A percentile compares a stretch with the other conserved stretches of the same genome.
These are phyloP conservation scores for Eriosoma lanigerum DNA, from an alignment of 1,140 invertebrate species.

Conservation along the genomic window DNA sequence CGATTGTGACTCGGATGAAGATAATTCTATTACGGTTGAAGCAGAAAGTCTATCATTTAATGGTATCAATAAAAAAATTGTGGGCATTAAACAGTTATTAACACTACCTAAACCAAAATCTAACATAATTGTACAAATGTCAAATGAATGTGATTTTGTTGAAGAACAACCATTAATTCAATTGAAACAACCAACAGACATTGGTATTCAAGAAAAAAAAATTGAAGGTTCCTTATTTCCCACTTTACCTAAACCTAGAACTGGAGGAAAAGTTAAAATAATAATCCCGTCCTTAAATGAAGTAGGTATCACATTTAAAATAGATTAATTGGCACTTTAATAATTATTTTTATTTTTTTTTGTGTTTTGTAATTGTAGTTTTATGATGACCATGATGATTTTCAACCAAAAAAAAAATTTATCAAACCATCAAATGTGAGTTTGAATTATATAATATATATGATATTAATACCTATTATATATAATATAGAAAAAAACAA, in stretches of 20 bases:
- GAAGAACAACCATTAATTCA: background rate
- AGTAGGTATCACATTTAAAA: background rate
- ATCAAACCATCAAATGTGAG: conserved; percentile 53
- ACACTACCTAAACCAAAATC: conserved; percentile 12
- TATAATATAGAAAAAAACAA: too few species aligned
- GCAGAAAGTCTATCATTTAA: background rate
- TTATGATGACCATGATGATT: conserved; percentile 45
- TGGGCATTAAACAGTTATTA: background rate
- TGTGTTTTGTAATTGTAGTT: too few species aligned
- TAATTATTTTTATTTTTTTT: conserved; percentile 22
- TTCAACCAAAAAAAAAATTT: conserved; percentile 51
- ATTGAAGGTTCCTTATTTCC: background rate
- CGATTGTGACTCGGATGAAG: conserved; percentile 26
- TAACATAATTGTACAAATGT: background rate
- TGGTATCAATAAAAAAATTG: background rate
- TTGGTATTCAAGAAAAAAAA: background rate
- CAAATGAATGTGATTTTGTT: background rate
- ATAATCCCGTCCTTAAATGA: conserved; percentile 52
- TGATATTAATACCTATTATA: too few species aligned
- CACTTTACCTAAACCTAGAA: conserved; percentile 19
- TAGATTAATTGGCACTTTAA: background rate
- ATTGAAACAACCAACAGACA: background rate
- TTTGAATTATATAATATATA: background rate
- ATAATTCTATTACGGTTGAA: background rate
- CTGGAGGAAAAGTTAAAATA: conserved; percentile 51